Evolutionary conservation across 2,888 invertebrate species (phyloP).

Genomic region (Brachylomia viminalis): DNA sequence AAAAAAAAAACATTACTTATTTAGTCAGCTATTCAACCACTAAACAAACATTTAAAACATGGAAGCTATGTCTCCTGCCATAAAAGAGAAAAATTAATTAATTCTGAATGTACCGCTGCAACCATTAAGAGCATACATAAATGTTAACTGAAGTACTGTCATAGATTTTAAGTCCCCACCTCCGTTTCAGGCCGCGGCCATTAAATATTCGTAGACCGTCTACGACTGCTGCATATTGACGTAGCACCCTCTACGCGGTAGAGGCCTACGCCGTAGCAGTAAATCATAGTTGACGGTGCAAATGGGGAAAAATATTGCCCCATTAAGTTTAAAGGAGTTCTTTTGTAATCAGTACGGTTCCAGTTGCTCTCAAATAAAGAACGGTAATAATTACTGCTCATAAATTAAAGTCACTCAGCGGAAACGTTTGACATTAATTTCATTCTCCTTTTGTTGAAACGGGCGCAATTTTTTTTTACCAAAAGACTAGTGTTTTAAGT

Average conservation of each 20-base stretch:
- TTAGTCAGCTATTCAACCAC: neutral
- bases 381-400: slow-evolving; percentile 74
- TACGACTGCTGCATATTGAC: slow-evolving; percentile 45
- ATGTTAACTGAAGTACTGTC: slow-evolving; percentile 18
- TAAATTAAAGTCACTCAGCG: slow-evolving; percentile 72
- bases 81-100: slow-evolving; percentile 1
- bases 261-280: slow-evolving; percentile 52
- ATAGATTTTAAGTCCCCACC: slow-evolving; percentile 19
- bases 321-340: slow-evolving; percentile 74
- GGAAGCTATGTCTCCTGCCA: neutral
- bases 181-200: neutral
- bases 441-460: slow-evolving; percentile 56
- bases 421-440: slow-evolving; percentile 74
- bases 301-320: slow-evolving; percentile 65
- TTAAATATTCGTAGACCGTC: slow-evolving; percentile 51
- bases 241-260: slow-evolving; percentile 52
- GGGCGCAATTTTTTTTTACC: slow-evolving; percentile 29
- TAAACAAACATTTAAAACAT: slow-evolving; percentile 1
- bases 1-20: slow-evolving; percentile 19
- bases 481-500: neutral
- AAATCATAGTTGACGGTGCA: slow-evolving; percentile 61
- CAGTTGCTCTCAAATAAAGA: slow-evolving; percentile 71
- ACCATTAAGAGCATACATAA: slow-evolving; percentile 7
- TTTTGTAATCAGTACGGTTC: slow-evolving; percentile 63
- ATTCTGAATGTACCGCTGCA: slow-evolving; percentile 3